These are phyloP conservation scores for Phyllotreta cruciferae DNA, from an alignment of 2,888 invertebrate species.

Conservation along the genomic window DNA sequence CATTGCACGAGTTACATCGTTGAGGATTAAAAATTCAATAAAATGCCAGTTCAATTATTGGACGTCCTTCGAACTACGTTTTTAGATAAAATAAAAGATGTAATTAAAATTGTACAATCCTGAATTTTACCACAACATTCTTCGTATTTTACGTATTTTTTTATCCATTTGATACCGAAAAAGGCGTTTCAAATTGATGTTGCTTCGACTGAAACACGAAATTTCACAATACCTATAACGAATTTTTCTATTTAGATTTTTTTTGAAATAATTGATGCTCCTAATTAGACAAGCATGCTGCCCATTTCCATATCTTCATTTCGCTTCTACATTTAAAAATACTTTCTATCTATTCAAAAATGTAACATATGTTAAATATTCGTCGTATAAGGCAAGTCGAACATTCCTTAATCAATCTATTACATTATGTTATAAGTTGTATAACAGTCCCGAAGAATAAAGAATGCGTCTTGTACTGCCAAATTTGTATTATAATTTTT, in stretches of 20 bases:
- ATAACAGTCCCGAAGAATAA: background rate
- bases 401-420: constrained; percentile 3
- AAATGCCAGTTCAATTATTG: too few relatives aligned
- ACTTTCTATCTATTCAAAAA: constrained; percentile 12
- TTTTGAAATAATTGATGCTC: constrained; percentile 3
- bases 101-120: too few relatives aligned
- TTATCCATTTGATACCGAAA: background rate
- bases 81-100: too few relatives aligned
- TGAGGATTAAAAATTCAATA: too few relatives aligned
- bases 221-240: background rate
- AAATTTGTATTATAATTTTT: background rate
- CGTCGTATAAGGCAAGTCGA: background rate
- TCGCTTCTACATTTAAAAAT: background rate
- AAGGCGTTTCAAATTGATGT: too few relatives aligned
- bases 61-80: too few relatives aligned
- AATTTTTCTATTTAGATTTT: constrained; percentile 7
- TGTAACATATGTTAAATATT: constrained; percentile 10
- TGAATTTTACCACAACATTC: too few relatives aligned
- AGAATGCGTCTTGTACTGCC: background rate
- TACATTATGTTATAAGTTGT: background rate
- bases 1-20: too few relatives aligned
- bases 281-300: constrained; percentile 4
- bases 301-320: constrained; percentile 2
- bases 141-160: background rate
- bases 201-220: background rate